Base-by-base conservation (phyloP, 2,888 invertebrate genomes). In the Acleris holmiana region DNA sequence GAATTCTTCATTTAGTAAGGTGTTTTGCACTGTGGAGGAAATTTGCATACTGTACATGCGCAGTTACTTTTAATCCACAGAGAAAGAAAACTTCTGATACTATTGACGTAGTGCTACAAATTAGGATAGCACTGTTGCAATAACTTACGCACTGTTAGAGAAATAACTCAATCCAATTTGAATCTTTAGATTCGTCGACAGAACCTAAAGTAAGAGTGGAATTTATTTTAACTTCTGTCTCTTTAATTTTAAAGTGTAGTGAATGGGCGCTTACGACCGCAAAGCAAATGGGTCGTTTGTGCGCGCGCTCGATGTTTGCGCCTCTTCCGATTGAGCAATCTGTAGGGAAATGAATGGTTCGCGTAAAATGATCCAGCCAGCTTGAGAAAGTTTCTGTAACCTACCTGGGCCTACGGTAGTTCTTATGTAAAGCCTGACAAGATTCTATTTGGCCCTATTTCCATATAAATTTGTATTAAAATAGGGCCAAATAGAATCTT, bases 251-350 rank as follows among this genome's bases (percentile, higher is more conserved):
- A 13, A 4, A 35, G 13, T 35, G 35, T 13, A 13, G 0, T 44
- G 44, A 44, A 44, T 44, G 17, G 44, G 5, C 17, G 17, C 44
- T 44, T 57, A 47, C 35, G 57, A 58, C 63, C 63, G 29, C 63
- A 63, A 53, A 47, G 47, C 51, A 40, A 57, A 57, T 67, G 56
- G 57, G 73, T 73, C 67, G 69, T 69, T 67, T 70, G 76, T 72
- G 70, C 69, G 70, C 70, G 69, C 66, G 73, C 72, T 72, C 67
- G 66, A 71, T 72, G 71, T 75, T 69, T 70, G 73, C 71, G 69
- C 71, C 73, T 73, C 67, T 66, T 70, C 70, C 65, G 68, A 66
- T 56, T 66, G 47, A 55, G 66, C 51, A 66, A 66, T 81, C 73
- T 80, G 81, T 76, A 76, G 78, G 57, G 46, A 51, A 63, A 63